phyloP scores from a whole-genome alignment of 2,797 vertebrate species.

The Fundulus diaphanus region DNA sequence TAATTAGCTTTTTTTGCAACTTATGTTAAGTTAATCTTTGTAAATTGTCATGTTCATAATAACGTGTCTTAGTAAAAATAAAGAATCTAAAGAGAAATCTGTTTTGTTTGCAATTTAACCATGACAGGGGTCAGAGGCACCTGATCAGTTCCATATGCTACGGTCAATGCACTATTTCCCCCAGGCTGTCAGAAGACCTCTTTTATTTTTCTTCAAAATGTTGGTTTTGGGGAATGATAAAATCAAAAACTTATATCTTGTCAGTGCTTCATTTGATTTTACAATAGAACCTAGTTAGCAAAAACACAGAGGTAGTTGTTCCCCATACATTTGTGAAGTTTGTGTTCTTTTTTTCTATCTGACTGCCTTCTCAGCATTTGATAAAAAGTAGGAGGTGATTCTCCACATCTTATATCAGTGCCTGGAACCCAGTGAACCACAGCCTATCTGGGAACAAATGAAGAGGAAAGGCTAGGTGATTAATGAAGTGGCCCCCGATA shows the following conservation, averaged over 20 bases:
- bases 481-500: constrained; percentile 84
- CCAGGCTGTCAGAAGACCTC: background rate
- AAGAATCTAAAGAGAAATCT: constrained; percentile 7
- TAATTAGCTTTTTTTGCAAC: background rate
- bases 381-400: constrained; percentile 78
- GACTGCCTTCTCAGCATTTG: constrained; percentile 61
- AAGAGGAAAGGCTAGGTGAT: constrained; percentile 79
- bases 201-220: background rate
- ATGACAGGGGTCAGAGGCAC: constrained; percentile 45
- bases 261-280: background rate
- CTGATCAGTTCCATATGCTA: constrained; percentile 73
- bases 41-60: background rate
- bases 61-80: background rate
- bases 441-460: constrained; percentile 85
- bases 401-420: constrained; percentile 84
- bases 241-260: constrained; percentile 14
- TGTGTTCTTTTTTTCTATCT: constrained; percentile 50
- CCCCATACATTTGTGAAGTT: constrained; percentile 50
- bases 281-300: background rate
- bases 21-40: background rate
- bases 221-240: constrained; percentile 12
- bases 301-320: constrained; percentile 34
- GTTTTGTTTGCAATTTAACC: constrained; percentile 41
- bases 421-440: constrained; percentile 78
- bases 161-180: constrained; percentile 40